phyloP scores from a whole-genome alignment of 1,140 invertebrate species.

The Akabosia matsudoensis region DNA sequence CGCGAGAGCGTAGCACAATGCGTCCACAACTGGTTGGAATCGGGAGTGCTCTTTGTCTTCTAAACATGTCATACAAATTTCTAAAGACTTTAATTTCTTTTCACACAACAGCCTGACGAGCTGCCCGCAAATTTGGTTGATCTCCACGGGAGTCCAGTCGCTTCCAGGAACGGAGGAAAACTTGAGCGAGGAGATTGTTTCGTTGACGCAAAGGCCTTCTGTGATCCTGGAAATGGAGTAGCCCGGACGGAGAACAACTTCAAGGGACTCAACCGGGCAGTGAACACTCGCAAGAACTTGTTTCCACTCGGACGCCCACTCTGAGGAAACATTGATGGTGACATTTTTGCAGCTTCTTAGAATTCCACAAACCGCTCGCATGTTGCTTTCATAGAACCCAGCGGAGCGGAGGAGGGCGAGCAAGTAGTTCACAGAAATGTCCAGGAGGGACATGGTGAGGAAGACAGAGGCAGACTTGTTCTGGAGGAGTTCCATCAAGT shows the following conservation, averaged over 20 bases:
- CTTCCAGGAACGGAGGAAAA: conserved; percentile 44
- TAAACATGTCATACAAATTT: conserved; percentile 50
- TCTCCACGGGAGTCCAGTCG: conserved; percentile 45
- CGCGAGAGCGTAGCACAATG: conserved; percentile 54
- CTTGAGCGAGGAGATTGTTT: conserved; percentile 39
- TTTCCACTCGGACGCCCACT: conserved; percentile 44
- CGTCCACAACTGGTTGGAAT: conserved; percentile 56
- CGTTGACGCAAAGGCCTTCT: conserved; percentile 44
- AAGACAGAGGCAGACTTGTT: conserved; percentile 55
- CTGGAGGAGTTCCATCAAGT: conserved; percentile 56
- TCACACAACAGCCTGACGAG: conserved; percentile 41
- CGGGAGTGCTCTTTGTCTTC: conserved; percentile 48
- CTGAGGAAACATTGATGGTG: conserved; percentile 38
- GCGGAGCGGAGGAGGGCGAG: conserved; percentile 56
- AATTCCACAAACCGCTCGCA: conserved; percentile 53
- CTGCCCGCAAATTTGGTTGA: conserved; percentile 45
- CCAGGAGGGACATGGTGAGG: conserved; percentile 55
- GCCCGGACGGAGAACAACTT: conserved; percentile 33
- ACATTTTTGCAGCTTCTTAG: conserved; percentile 40
- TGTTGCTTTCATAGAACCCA: conserved; percentile 55
- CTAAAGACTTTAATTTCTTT: conserved; percentile 50
- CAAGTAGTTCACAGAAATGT: conserved; percentile 55
- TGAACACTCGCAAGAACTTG: conserved; percentile 45
- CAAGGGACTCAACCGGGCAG: conserved; percentile 38
- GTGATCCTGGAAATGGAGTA: conserved; percentile 40